phyloP scores from a whole-genome alignment of 2,797 vertebrate species.

The Vireo griseus region DNA sequence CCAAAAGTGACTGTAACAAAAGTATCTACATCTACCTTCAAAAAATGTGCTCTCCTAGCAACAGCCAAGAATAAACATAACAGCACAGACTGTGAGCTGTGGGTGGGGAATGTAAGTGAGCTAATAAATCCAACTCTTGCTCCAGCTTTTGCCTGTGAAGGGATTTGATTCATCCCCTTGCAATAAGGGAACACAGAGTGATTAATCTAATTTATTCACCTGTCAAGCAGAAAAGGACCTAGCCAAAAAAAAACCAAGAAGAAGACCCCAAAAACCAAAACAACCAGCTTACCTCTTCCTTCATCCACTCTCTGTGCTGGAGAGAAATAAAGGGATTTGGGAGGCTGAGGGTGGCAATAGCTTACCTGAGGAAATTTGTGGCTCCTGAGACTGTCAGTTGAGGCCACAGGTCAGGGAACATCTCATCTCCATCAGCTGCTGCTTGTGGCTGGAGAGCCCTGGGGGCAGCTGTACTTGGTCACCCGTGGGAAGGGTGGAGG shows the following conservation, averaged over 20 bases:
- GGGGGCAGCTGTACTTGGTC: not conserved
- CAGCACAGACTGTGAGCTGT: slow-evolving; percentile 8
- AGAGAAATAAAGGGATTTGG: not conserved
- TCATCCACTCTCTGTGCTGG: not conserved
- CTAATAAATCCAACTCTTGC: not conserved
- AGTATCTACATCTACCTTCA: not conserved
- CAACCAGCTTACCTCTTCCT: not conserved
- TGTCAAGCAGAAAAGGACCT: not conserved
- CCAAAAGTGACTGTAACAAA: not conserved
- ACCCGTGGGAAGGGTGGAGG: not conserved
- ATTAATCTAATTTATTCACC: not conserved
- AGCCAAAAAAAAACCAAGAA: not conserved
- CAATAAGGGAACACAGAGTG: not conserved
- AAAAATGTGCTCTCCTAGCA: slow-evolving; percentile 23
- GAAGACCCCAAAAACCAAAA: not conserved
- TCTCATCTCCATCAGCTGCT: not conserved
- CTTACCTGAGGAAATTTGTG: not conserved
- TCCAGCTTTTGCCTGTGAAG: slow-evolving; percentile 9
- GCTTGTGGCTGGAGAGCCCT: not conserved
- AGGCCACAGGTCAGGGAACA: not conserved
- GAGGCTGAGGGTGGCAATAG: not conserved
- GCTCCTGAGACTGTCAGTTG: not conserved
- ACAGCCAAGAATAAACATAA: slow-evolving; percentile 26
- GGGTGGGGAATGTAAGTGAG: slow-evolving; percentile 1
- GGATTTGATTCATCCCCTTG: slow-evolving; percentile 1